Conservation (phyloP, 2,113 vertebrate genomes). For the Dicerorhinus sumatrensis region DNA sequence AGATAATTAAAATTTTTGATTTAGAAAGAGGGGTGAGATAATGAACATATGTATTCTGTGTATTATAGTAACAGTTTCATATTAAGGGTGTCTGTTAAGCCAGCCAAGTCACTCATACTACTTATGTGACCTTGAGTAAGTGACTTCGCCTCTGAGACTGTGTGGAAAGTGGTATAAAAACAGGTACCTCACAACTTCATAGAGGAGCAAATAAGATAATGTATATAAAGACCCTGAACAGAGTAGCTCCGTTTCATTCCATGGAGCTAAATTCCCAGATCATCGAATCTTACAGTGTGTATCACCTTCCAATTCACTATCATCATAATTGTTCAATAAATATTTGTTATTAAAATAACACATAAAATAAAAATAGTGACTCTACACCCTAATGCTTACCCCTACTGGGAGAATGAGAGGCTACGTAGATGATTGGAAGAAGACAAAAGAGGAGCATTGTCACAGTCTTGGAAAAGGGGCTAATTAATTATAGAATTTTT, state of each 20-base stretch:
- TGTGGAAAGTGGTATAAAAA: not conserved
- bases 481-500: not conserved
- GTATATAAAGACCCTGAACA: not conserved
- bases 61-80: not conserved
- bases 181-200: not conserved
- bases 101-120: not conserved
- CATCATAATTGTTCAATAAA: not conserved
- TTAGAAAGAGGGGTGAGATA: not conserved
- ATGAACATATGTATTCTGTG: not conserved
- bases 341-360: slow-evolving; percentile 1
- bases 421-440: not conserved
- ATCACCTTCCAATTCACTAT: not conserved
- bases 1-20: slow-evolving; percentile 44
- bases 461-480: not conserved
- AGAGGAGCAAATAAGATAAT: not conserved
- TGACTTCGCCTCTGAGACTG: not conserved
- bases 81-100: not conserved
- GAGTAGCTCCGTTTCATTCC: not conserved
- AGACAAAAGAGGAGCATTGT: not conserved
- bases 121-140: slow-evolving; percentile 18
- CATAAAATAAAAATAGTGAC: not conserved
- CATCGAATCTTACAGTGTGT: not conserved
- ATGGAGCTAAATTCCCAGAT: not conserved
- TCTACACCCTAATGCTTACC: not conserved
- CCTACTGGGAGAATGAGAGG: not conserved